Evolutionary conservation across 2,797 vertebrate species (phyloP).

Genomic region (Carduelis carduelis): DNA sequence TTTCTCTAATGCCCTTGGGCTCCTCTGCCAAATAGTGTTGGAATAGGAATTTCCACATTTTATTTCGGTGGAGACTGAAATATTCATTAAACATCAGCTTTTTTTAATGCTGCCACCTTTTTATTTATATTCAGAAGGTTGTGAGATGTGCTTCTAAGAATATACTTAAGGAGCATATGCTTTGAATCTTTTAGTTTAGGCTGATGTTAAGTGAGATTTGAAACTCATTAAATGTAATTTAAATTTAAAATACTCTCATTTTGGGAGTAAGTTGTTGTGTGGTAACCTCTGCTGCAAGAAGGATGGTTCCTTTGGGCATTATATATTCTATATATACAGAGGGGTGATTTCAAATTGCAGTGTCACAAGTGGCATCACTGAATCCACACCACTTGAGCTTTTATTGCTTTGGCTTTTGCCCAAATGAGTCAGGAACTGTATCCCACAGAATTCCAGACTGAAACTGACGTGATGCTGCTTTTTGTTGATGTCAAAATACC

Average conservation of each 20-base stretch:
- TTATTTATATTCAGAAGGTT: background rate
- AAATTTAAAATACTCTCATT: background rate
- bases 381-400: background rate
- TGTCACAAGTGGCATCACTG: background rate
- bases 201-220: background rate
- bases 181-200: background rate
- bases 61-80: background rate
- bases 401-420: background rate
- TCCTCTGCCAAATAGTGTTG: conserved; percentile 21
- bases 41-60: conserved; percentile 20
- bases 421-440: background rate
- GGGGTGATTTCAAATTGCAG: background rate
- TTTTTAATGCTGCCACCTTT: background rate
- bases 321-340: background rate
- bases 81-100: background rate
- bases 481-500: background rate
- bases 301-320: background rate
- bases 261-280: background rate
- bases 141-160: background rate
- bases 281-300: background rate
- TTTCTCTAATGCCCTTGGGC: background rate
- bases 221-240: background rate
- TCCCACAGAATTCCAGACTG: background rate
- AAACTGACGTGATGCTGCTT: background rate
- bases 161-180: background rate